A percentile compares a stretch with the other conserved stretches of the same genome.
These are phyloP conservation scores for Alectoris magna DNA, from an alignment of 2,797 vertebrate species.

Conservation along the genomic window DNA sequence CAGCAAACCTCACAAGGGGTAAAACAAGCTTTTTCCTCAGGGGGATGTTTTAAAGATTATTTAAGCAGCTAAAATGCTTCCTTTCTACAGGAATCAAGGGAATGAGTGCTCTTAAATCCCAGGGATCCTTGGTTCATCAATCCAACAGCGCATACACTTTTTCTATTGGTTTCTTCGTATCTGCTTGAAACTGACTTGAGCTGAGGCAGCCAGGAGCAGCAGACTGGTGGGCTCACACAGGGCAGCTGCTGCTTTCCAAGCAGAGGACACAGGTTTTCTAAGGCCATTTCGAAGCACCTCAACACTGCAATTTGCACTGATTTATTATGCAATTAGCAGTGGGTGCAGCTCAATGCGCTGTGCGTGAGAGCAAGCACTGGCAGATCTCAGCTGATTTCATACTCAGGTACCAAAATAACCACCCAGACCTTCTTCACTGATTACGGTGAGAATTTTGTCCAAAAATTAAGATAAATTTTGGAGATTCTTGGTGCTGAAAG, in stretches of 20 bases:
- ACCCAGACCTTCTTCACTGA: accelerated
- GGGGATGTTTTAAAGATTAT: neutral
- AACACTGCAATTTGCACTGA: conserved; percentile 15
- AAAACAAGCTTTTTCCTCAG: neutral
- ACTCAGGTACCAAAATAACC: neutral
- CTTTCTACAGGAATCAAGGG: neutral
- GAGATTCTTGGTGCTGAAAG: neutral
- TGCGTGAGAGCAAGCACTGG: neutral
- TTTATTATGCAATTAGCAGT: conserved; percentile 24
- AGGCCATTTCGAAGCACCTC: accelerated
- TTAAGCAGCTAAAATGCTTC: conserved; percentile 13
- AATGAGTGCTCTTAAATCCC: conserved; percentile 19
- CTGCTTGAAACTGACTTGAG: neutral
- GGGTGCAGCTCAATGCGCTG: neutral
- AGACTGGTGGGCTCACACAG: neutral
- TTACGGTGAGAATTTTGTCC: neutral
- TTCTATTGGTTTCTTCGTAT: neutral
- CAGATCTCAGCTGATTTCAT: neutral
- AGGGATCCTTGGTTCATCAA: neutral
- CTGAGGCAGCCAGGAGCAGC: neutral
- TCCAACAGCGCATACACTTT: neutral
- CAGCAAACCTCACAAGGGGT: neutral
- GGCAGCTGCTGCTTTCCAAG: neutral
- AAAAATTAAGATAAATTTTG: neutral
- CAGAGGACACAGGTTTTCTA: neutral